These are phyloP conservation scores for Oncorhynchus mykiss DNA, from an alignment of 2,113 vertebrate species.

Conservation along the genomic window DNA sequence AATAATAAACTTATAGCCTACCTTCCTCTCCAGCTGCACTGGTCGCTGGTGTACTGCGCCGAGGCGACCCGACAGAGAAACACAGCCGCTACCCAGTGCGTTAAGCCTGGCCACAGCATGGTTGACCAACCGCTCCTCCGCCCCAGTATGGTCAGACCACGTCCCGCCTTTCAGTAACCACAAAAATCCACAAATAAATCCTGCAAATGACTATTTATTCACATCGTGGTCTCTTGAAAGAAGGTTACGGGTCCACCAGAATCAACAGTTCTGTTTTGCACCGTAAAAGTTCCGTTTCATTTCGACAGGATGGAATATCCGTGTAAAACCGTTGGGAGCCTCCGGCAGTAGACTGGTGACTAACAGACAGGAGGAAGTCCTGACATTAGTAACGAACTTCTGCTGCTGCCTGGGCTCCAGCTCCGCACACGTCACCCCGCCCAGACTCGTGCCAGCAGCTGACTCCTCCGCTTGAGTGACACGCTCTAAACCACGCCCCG, in stretches of 20 bases:
- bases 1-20: constrained; percentile 53
- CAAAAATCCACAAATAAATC: background rate
- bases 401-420: background rate
- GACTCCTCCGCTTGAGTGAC: constrained; percentile 49
- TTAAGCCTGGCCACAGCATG: constrained; percentile 48
- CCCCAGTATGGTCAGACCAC: background rate
- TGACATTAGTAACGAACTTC: background rate
- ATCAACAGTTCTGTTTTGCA: background rate
- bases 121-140: constrained; percentile 21
- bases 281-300: background rate
- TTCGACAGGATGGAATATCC: background rate
- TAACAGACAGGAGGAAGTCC: background rate
- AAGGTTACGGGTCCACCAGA: background rate
- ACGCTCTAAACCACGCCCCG: constrained; percentile 57
- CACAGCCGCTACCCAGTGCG: constrained; percentile 65
- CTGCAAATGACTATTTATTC: background rate
- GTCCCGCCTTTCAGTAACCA: background rate
- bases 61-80: constrained; percentile 67
- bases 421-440: constrained; percentile 31
- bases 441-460: constrained; percentile 60
- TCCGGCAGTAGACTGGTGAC: background rate
- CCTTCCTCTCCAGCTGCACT: constrained; percentile 94
- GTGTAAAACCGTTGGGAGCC: background rate
- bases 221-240: background rate
- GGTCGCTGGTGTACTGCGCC: constrained; percentile 89